Evolutionary conservation across 2,888 invertebrate species (phyloP), one percentile per base, ranked within the genome.

Genomic region (Epinotia demarniana): DNA sequence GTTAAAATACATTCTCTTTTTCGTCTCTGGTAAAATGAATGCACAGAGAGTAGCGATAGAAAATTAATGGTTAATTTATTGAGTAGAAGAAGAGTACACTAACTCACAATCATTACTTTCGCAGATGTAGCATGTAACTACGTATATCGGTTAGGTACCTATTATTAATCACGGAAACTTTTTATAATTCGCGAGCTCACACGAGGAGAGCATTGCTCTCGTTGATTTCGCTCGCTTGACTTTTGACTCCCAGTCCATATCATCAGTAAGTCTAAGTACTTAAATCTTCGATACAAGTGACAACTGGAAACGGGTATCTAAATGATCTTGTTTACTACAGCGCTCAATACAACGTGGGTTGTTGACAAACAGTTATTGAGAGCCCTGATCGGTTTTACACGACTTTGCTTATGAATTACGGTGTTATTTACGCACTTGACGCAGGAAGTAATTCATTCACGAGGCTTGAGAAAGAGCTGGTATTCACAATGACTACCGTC

Each of bases 281-380:
- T n/a, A 53, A 27, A 62, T 53, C 58, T 57, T 63, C 27, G 70
- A 75, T 71, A 71, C 60, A 64, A 49, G 77, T 79, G 81, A 13
- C 57, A 60, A 66, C 43, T 71, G 64, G 60, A 13, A 79, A 85
- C 83, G 83, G 83, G 78, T 78, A 81, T 86, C 80, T 80, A 82
- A 81, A 85, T 83, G 74, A 82, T 80, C 73, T 82, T 84, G 85
- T 86, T 86, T 84, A 85, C 81, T 53, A 23, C 46, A 13, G 39
- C 6, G 18, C 13, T 18, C 13, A 46, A 46, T 33, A 5, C 64
- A 39, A 19, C 43, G 68, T 58, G 43, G 43, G 57, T 39, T 16
- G 60, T 46, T 27, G 58, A 46, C 23, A 70, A 61, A 49, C 53
- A 33, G 49, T 70, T 60, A 18, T 46, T 60, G 43, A 18, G 27